A percentile compares a stretch with the other conserved stretches of the same genome.
These are phyloP conservation scores for Melopsittacus undulatus DNA, from an alignment of 2,797 vertebrate species.

Conservation along the genomic window DNA sequence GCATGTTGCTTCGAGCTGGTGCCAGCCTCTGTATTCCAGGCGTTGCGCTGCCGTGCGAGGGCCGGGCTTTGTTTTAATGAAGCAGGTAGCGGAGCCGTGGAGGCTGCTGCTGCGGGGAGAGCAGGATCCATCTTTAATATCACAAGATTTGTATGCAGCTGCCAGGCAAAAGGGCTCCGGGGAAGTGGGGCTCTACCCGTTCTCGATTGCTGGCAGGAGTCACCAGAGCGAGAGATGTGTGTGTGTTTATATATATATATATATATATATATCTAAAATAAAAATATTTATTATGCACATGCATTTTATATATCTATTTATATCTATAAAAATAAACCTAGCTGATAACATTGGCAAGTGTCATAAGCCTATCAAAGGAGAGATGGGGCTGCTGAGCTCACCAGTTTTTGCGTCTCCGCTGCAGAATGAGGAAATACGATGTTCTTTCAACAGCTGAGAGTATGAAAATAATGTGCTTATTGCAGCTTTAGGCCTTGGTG, in stretches of 20 bases:
- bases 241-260: rapidly evolving
- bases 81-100: background rate
- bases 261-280: too few species aligned
- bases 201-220: background rate
- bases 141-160: rapidly evolving
- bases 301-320: rapidly evolving
- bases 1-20: too few species aligned
- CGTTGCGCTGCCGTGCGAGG: background rate
- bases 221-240: background rate
- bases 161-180: background rate
- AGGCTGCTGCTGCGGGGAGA: background rate
- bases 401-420: background rate
- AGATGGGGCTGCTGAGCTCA: background rate
- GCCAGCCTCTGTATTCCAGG: rapidly evolving
- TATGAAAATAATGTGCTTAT: background rate
- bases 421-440: background rate
- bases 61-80: background rate
- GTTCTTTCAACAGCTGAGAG: background rate
- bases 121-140: background rate
- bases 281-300: background rate
- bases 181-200: background rate
- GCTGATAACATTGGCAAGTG: background rate
- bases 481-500: background rate
- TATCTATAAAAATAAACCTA: background rate
- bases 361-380: background rate